phyloP scores from a whole-genome alignment of 1,140 invertebrate species.

The Spodoptera litura region DNA sequence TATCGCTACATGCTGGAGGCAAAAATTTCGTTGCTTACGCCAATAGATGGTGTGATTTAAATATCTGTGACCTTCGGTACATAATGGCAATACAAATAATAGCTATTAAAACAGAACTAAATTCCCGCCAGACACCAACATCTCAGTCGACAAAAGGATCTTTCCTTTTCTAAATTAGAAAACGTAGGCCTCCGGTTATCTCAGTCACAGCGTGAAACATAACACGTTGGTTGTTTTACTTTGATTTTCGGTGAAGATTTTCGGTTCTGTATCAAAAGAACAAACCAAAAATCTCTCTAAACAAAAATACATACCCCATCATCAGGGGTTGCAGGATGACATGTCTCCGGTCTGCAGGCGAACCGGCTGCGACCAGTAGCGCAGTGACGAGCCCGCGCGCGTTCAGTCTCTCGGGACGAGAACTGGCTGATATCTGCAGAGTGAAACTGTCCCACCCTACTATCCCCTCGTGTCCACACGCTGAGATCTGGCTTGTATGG shows the following conservation, averaged over 20 bases:
- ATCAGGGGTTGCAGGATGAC: constrained; percentile 64
- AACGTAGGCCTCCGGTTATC: no score
- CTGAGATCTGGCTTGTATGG: constrained; percentile 62
- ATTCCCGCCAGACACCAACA: no score
- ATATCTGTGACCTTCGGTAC: no score
- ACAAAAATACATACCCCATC: constrained; percentile 56
- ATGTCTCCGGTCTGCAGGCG: constrained; percentile 55
- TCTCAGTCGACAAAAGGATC: no score
- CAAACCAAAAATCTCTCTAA: background rate
- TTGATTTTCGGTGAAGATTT: background rate
- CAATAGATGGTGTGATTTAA: no score
- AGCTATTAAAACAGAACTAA: no score
- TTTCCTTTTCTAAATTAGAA: no score
- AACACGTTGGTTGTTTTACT: background rate
- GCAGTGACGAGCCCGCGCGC: constrained; percentile 56
- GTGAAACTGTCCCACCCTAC: constrained; percentile 57
- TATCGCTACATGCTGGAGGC: no score
- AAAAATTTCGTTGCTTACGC: no score
- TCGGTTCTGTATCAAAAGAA: background rate
- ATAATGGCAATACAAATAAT: no score
- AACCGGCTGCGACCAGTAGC: constrained; percentile 54
- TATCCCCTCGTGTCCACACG: constrained; percentile 57
- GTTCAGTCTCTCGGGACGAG: constrained; percentile 59
- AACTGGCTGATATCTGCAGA: constrained; percentile 54
- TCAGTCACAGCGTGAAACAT: no score